phyloP scores from a whole-genome alignment of 2,113 vertebrate species.

The Rhynchomys soricoides region DNA sequence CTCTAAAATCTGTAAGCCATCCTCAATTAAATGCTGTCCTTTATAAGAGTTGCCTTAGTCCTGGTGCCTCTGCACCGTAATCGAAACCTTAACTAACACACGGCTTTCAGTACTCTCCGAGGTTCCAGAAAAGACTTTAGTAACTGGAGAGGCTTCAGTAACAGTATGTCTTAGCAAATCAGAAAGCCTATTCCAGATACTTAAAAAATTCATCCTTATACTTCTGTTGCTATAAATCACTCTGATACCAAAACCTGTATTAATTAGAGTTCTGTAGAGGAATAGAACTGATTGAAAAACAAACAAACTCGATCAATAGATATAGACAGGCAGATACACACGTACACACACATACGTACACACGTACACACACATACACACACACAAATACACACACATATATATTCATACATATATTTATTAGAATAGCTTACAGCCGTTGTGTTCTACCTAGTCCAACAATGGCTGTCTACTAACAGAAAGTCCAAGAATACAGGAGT shows the following conservation, averaged over 20 bases:
- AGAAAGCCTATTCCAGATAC: no score
- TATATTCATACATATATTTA: no score
- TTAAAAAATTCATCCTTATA: no score
- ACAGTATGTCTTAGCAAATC: neutral
- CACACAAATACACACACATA: no score
- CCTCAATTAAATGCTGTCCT: no score
- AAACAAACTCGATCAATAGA: neutral
- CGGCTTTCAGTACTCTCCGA: neutral
- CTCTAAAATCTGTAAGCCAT: no score
- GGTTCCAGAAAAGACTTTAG: neutral
- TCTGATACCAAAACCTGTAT: neutral
- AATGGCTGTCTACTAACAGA: neutral
- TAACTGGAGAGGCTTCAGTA: neutral
- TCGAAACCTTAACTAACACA: neutral
- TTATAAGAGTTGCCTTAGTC: no score
- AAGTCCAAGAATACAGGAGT: neutral
- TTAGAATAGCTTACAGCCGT: neutral
- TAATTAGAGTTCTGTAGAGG: neutral
- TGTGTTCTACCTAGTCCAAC: neutral
- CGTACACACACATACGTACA: fast-evolving
- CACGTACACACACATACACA: no score
- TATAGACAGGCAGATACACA: no score
- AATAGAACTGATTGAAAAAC: neutral
- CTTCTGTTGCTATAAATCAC: neutral
- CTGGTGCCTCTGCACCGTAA: no score